Evolutionary conservation across 1,140 invertebrate genomes (phyloP), one percentile per base, ranked within the genome.

Genomic region (Bombyx mori): DNA sequence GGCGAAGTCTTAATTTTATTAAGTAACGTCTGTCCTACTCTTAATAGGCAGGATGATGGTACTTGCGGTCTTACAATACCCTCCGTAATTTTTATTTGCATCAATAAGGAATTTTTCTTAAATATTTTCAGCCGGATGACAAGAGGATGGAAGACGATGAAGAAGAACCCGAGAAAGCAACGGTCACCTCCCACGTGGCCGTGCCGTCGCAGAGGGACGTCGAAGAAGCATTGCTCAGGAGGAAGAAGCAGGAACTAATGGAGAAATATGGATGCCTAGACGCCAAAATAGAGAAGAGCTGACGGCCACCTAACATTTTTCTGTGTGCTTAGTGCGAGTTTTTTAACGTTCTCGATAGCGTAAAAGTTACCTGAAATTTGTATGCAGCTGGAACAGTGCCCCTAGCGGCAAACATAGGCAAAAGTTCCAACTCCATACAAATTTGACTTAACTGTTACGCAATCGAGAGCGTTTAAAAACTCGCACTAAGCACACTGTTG

Each of bases 141-240:
- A 79, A 82, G 63, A 69, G 80, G 60, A 74, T 85, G 63, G 73
- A 82, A 50, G 84, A 88, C n/a, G 81, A 81, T 9, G 75, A 77
- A 5, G 66, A 60, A 22, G 66, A 67, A 47, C 54, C 53, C 54
- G 60, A 53, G 48, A 63, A 51, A n/a, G 58, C 89, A 54, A 85
- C 90, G 56, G 94, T 94, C 69, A 93, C 94, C n/a, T 92, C 94
- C 6, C 94, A 96, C 73, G 94, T 97, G 53, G 91, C 95, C 8
- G 94, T 98, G 52, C 96, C 96, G 1, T 93, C 94, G 12, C 96
- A 97, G 74, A 91, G 93, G 77, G 95, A 97, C 68, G 93, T 99
- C 54, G 95, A 98, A 78, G 93, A 96, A 71, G 97, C 96, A 0
- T 86, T 99, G 43, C 86, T 99, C 0, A 89, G 91, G 64, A 91